Conservation (phyloP, 2,888 invertebrate species). For the Pocota personata region DNA sequence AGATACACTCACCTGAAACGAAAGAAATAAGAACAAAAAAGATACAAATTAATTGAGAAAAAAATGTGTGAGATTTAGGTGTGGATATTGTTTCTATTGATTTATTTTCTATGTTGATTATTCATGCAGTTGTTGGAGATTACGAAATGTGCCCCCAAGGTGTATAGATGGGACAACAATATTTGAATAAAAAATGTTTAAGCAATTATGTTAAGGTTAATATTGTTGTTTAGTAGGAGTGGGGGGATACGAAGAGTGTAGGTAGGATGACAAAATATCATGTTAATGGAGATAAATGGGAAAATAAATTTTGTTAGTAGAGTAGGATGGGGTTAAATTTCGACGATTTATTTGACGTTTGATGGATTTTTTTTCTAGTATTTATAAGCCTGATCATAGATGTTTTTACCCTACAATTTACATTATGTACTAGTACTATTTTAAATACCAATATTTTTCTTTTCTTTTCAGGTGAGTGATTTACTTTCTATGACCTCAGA, state of each 20-base stretch:
- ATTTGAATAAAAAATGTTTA: neutral
- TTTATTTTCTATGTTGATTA: constrained; percentile 43
- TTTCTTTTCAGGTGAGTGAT: neutral
- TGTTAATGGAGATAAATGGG: neutral
- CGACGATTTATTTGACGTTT: neutral
- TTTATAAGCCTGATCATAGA: neutral
- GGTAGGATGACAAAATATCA: neutral
- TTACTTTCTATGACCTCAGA: neutral
- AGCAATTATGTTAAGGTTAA: constrained; percentile 34
- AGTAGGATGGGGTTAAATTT: neutral
- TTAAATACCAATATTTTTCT: neutral
- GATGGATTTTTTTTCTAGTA: neutral
- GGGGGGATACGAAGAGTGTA: neutral
- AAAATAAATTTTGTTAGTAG: neutral
- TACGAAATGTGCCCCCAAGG: constrained; percentile 16
- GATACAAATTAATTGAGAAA: neutral
- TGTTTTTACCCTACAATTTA: too few relatives aligned
- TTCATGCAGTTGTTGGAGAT: constrained; percentile 49
- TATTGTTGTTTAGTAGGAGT: neutral
- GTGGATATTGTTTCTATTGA: constrained; percentile 1
- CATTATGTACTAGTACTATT: neutral
- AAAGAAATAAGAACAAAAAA: constrained; percentile 11
- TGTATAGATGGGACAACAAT: neutral
- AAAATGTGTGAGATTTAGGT: constrained; percentile 3
- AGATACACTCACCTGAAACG: constrained; percentile 56